These are phyloP conservation scores for Ailurus styani DNA, from an alignment of 2,113 vertebrate species.

Conservation along the genomic window DNA sequence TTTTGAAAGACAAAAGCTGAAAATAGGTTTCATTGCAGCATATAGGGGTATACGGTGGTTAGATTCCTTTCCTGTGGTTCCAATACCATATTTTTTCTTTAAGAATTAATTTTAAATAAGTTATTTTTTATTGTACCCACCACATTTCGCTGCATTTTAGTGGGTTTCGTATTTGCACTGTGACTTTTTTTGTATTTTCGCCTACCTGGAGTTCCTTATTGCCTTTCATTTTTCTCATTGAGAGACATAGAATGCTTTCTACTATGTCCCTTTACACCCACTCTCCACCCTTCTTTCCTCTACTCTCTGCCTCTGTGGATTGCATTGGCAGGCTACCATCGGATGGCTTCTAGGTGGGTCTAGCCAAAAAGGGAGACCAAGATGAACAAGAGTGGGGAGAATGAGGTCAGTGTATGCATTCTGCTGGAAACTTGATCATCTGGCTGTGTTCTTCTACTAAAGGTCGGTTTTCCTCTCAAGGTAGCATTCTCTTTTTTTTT, in stretches of 20 bases:
- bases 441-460: neutral
- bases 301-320: neutral
- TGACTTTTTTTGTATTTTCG: neutral
- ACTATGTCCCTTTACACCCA: neutral
- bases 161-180: neutral
- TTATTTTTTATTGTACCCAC: neutral
- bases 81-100: neutral
- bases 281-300: neutral
- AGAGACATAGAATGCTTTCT: neutral
- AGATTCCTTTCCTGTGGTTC: neutral
- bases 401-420: neutral
- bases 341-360: neutral
- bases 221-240: neutral
- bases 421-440: neutral
- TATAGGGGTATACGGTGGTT: neutral
- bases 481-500: neutral
- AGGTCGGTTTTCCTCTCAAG: neutral
- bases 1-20: constrained; percentile 1
- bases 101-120: neutral
- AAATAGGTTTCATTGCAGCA: neutral
- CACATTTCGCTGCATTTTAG: neutral
- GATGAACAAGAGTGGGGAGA: neutral
- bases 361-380: neutral
- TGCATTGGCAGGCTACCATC: neutral
- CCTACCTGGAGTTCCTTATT: neutral